Evolutionary conservation across 1,140 invertebrate genomes (phyloP), one percentile per base, ranked within the genome.

Genomic region (Ooceraea biroi): DNA sequence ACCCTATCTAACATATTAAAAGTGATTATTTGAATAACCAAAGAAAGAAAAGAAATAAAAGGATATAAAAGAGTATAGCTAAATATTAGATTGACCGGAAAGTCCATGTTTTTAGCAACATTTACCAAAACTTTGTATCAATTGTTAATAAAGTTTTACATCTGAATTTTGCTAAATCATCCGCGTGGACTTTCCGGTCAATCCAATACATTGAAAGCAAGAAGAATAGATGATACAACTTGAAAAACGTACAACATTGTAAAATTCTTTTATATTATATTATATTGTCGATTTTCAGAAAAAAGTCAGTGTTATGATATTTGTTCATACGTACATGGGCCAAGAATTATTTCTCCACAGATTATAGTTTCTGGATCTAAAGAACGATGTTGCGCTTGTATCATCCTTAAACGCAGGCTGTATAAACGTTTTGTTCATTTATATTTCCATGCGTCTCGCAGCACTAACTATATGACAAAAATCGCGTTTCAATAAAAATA

Each of bases 391-490:
- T n/a, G 2, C 8, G 1, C 52, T 52, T 44, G 19, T 55, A 11
- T 0, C 19, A 41, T 50, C 10, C 25, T 11, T 57, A 52, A 68
- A 5, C 25, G 25, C 11, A 7, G 10, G 22, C 25, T 36, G 27
- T 3, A 14, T 50, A 78, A 19, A 68, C 36, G 22, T 36, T 69
- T 69, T 58, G 41, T 80, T 10, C 50, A 7, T 69, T 78, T 71
- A 80, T 71, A 48, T 80, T 71, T 57, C 36, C 58, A 36, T 7
- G 3, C 10, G 36, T 69, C 48, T 80, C 76, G 50, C 52, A 65
- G 36, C 50, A 25, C 50, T 80, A n/a, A 36, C 36, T 36, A 57
- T 80, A 80, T 3, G 76, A 71, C 76, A 57, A 80, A 65, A 80
- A 22, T 36, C 48, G 36, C 52, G 12, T 80, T 36, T 36, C 17